Percentiles rank a stretch among this genome's conserved stretches.
phyloP scores from a whole-genome alignment of 2,888 invertebrate genomes.

The Agrochola litura region DNA sequence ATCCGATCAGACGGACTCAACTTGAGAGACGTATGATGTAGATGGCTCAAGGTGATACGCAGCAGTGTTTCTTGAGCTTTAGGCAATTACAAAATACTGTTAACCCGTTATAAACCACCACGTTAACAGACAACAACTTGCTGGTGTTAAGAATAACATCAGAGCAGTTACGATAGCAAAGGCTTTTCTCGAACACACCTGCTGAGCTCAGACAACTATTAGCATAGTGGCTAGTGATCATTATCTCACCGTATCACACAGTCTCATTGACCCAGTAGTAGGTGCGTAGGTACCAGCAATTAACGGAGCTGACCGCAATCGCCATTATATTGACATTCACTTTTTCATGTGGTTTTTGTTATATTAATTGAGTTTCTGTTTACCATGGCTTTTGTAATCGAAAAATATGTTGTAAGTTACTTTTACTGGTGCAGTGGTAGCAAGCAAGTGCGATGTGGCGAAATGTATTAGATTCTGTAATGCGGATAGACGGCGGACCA shows the following conservation, averaged over 20 bases:
- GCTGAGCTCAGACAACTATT: not conserved
- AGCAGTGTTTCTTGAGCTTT: not conserved
- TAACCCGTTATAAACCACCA: not conserved
- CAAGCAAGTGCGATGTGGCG: slow-evolving; percentile 26
- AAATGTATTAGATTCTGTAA: slow-evolving; percentile 29
- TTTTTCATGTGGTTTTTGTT: slow-evolving; percentile 59
- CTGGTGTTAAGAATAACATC: not conserved
- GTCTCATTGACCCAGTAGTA: slow-evolving; percentile 54
- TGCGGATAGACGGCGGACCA: not conserved
- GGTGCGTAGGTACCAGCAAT: slow-evolving; percentile 25
- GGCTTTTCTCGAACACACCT: not conserved
- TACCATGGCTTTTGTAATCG: slow-evolving; percentile 45
- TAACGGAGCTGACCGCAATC: slow-evolving; percentile 51
- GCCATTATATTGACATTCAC: slow-evolving; percentile 55
- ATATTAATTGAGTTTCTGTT: slow-evolving; percentile 59
- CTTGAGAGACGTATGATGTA: not conserved
- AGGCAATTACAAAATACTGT: not conserved
- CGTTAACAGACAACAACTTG: not conserved
- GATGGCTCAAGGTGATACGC: not conserved
- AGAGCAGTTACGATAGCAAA: not conserved
- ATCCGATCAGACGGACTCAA: not conserved
- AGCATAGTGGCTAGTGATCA: slow-evolving; percentile 5
- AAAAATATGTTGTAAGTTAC: slow-evolving; percentile 43
- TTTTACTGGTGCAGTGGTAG: slow-evolving; percentile 13
- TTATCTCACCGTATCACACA: slow-evolving; percentile 23